Conservation (phyloP, 2,113 vertebrate species). For the Phalacrocorax pelagicus region DNA sequence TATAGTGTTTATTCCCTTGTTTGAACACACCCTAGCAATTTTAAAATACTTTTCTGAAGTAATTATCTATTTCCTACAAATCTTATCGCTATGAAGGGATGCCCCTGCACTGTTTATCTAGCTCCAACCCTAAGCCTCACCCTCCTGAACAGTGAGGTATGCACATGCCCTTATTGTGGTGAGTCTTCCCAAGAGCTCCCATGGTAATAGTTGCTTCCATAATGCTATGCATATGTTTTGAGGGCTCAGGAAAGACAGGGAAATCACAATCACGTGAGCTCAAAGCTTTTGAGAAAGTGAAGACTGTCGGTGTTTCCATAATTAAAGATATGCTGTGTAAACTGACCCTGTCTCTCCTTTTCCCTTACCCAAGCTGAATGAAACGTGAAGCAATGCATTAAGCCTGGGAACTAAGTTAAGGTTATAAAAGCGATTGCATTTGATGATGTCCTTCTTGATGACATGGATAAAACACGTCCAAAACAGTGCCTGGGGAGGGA, state of each 20-base stretch:
- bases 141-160: neutral
- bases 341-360: neutral
- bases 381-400: neutral
- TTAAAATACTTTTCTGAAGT: neutral
- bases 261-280: slow-evolving; percentile 29
- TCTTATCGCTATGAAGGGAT: neutral
- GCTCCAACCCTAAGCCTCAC: neutral
- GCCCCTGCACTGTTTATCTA: neutral
- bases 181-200: neutral
- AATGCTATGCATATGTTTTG: neutral
- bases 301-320: neutral
- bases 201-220: neutral
- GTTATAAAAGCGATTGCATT: neutral
- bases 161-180: neutral
- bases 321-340: neutral
- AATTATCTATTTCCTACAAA: neutral
- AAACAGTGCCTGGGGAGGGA: neutral
- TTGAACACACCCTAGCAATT: neutral
- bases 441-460: neutral
- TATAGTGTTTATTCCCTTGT: neutral
- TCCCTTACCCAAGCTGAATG: neutral
- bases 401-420: neutral
- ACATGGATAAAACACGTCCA: neutral
- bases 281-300: neutral
- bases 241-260: neutral